These are phyloP conservation scores for Excalfactoria chinensis DNA, from an alignment of 2,113 vertebrate species.

Conservation along the genomic window DNA sequence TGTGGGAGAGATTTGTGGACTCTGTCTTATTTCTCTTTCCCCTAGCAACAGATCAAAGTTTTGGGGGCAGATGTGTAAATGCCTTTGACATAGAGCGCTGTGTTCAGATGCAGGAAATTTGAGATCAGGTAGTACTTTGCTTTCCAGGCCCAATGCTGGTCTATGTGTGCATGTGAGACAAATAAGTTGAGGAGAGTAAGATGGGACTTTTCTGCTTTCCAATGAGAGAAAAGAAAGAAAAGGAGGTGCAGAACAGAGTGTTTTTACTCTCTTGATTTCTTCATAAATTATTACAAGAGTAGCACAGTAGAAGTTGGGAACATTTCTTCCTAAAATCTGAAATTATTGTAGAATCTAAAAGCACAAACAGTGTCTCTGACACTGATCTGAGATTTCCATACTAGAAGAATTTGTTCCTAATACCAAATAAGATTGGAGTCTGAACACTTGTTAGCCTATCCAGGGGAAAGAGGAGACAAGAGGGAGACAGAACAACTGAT, in stretches of 20 bases:
- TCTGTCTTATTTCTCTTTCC: neutral
- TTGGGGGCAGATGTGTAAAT: neutral
- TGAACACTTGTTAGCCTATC: neutral
- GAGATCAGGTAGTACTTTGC: neutral
- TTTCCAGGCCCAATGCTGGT: neutral
- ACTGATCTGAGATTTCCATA: neutral
- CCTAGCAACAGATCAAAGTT: neutral
- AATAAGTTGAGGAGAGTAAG: neutral
- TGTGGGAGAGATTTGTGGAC: neutral
- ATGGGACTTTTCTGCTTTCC: neutral
- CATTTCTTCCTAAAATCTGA: neutral
- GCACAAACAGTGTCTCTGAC: neutral
- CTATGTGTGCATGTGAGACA: neutral
- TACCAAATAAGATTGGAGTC: neutral
- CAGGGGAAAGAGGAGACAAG: neutral
- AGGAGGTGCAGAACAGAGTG: neutral
- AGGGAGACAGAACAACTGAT: neutral
- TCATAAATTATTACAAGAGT: neutral
- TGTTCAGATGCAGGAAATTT: neutral
- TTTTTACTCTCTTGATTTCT: neutral
- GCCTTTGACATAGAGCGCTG: fast-evolving
- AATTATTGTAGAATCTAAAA: neutral
- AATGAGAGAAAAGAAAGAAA: neutral
- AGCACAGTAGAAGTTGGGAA: neutral
- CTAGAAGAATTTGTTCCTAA: neutral